Conservation (phyloP, 53 echinoderm and acorn worm species). For the Glandiceps talaboti region DNA sequence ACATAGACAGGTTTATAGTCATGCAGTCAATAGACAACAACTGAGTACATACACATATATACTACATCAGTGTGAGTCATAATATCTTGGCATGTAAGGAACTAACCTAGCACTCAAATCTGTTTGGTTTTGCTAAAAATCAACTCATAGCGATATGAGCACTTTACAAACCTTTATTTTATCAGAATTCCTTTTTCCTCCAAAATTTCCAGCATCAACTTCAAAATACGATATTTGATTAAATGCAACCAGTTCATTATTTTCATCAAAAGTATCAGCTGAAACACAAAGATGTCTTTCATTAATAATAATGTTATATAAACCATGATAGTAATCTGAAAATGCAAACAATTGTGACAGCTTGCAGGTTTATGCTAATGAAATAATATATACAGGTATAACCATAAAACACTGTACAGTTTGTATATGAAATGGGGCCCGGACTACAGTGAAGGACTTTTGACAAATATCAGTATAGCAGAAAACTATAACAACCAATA, state of each 20-base stretch:
- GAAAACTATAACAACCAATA: too few relatives aligned
- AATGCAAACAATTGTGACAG: not conserved
- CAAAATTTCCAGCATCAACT: conserved; percentile 87
- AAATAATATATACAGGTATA: too few relatives aligned
- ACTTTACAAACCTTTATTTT: conserved; percentile 50
- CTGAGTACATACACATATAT: too few relatives aligned
- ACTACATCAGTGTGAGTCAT: too few relatives aligned
- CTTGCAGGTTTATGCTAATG: not conserved
- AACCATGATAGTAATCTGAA: not conserved
- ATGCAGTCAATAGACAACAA: too few relatives aligned
- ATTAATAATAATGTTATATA: not conserved
- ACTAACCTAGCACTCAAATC: not conserved
- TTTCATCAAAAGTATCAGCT: conserved; percentile 74
- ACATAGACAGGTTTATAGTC: too few relatives aligned
- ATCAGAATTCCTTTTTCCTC: conserved; percentile 72
- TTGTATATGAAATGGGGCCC: too few relatives aligned
- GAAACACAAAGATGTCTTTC: conserved; percentile 4
- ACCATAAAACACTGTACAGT: not conserved
- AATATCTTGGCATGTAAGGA: not conserved
- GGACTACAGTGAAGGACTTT: too few relatives aligned
- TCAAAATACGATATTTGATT: conserved; percentile 63
- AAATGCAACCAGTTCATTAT: conserved; percentile 39
- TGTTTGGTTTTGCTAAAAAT: too few relatives aligned
- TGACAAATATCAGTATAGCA: too few relatives aligned
- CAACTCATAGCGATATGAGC: too few relatives aligned